Evolutionary conservation across 2,888 invertebrate genomes (phyloP), one percentile per base, ranked within the genome.

Genomic region (Eutolmus rufibarbis): DNA sequence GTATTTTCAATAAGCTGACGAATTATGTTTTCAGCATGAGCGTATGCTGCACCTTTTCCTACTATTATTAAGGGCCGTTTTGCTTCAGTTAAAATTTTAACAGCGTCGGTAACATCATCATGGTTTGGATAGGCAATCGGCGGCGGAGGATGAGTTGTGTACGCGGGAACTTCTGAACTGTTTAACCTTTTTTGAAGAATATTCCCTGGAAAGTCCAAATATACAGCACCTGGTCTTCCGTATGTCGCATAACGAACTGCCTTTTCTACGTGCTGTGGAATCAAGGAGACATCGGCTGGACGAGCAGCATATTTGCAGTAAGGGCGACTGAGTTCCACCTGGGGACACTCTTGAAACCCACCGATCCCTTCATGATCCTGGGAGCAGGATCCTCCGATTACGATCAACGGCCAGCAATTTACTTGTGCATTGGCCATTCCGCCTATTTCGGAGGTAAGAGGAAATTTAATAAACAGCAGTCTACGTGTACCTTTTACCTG

Each of bases 341-440:
- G 98, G 0, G 96, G 95, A 93, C 96, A 98, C 93, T 98, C 98
- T 93, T 99, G 99, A 92, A 99, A 99, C 1, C 98, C 99, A 31
- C 99, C 99, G 90, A 98, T 96, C 9, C 97, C 97, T 93, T 98
- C 98, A 91, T 98, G 98, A 92, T 98, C 97, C 90, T 96, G 94
- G 19, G 97, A 96, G 90, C 97, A 96, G 0, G 98, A 96, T 1
- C 99, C 99, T 23, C 97, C 98, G 89, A 99, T 95, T 4, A 99
- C 97, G 57, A 99, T 91, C 79, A 99, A 92, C 0, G 99, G 99
- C 98, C 98, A 99, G 91, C 97, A 97, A 92, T 99, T 99, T 5
- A 97, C 94, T 92, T 98, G 98, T 2, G 99, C 98, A 94, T 99
- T 99, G 16, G 98, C 98, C 96, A 99, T 97, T 37, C 99, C 99